A percentile compares a stretch with the other conserved stretches of the same genome.
These are phyloP conservation scores for Liodrosophila aerea DNA, from an alignment of 2,888 invertebrate species.

Conservation along the genomic window DNA sequence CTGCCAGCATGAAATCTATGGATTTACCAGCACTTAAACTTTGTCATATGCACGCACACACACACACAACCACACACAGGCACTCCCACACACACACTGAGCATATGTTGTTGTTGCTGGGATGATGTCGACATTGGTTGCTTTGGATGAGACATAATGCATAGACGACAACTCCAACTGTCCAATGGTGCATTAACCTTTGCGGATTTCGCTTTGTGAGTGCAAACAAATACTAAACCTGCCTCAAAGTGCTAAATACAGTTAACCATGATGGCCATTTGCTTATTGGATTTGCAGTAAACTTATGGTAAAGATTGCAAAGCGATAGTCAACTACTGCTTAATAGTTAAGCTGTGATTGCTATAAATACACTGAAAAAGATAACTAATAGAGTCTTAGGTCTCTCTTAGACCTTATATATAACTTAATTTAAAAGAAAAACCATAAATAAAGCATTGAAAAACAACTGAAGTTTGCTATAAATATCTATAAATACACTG, in stretches of 20 bases:
- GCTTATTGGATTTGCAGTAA: constrained; percentile 5
- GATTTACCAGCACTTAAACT: constrained; percentile 82
- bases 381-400: too few relatives aligned
- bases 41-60: constrained; percentile 62
- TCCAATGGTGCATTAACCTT: constrained; percentile 70
- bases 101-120: constrained; percentile 19
- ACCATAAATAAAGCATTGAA: too few relatives aligned
- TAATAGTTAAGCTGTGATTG: too few relatives aligned
- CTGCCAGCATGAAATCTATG: constrained; percentile 78
- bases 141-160: constrained; percentile 47
- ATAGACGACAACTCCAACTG: constrained; percentile 53
- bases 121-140: constrained; percentile 55
- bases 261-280: constrained; percentile 19
- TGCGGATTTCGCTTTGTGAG: constrained; percentile 21
- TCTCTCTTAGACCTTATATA: too few relatives aligned
- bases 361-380: too few relatives aligned
- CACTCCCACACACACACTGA: constrained; percentile 1
- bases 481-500: too few relatives aligned
- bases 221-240: constrained; percentile 26
- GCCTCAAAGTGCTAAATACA: constrained; percentile 4
- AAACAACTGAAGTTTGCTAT: too few relatives aligned
- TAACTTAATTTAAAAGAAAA: too few relatives aligned
- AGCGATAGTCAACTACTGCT: too few relatives aligned
- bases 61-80: constrained; percentile 7
- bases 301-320: too few relatives aligned